Conservation (phyloP, 2,797 vertebrate genomes). For the Mastacembelus armatus region DNA sequence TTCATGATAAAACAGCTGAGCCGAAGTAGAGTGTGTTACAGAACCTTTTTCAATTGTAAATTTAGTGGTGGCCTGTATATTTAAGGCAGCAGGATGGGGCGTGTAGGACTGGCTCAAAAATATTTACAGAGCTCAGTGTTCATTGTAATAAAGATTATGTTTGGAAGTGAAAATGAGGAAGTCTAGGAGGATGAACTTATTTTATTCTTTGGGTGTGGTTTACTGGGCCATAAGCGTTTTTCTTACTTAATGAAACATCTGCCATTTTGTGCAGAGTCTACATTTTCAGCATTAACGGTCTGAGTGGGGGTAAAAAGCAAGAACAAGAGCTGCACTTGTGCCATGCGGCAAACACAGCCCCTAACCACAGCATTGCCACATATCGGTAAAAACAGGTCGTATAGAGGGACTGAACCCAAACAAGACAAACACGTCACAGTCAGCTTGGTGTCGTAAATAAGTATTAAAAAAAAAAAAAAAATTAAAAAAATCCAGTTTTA, state of each 20-base stretch:
- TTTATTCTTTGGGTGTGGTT: too few species aligned
- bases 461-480: neutral
- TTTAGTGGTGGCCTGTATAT: slow-evolving; percentile 2
- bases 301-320: slow-evolving; percentile 15
- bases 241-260: neutral
- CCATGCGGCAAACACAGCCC: neutral
- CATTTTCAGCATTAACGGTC: slow-evolving; percentile 19
- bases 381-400: neutral
- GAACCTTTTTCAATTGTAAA: slow-evolving; percentile 4
- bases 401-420: neutral
- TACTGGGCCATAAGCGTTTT: too few species aligned
- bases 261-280: neutral
- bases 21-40: neutral
- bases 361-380: slow-evolving; percentile 12
- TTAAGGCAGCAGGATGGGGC: slow-evolving; percentile 5
- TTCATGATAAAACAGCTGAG: neutral
- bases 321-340: slow-evolving; percentile 5
- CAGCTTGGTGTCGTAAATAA: neutral
- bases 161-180: too few species aligned
- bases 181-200: too few species aligned
- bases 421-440: neutral
- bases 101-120: too few species aligned
- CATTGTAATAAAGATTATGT: too few species aligned
- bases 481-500: too few species aligned
- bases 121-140: too few species aligned